A percentile compares a stretch with the other conserved stretches of the same genome.
Evolutionary conservation across 2,113 vertebrate species (phyloP).

Genomic region (Myrmecophaga tridactyla): DNA sequence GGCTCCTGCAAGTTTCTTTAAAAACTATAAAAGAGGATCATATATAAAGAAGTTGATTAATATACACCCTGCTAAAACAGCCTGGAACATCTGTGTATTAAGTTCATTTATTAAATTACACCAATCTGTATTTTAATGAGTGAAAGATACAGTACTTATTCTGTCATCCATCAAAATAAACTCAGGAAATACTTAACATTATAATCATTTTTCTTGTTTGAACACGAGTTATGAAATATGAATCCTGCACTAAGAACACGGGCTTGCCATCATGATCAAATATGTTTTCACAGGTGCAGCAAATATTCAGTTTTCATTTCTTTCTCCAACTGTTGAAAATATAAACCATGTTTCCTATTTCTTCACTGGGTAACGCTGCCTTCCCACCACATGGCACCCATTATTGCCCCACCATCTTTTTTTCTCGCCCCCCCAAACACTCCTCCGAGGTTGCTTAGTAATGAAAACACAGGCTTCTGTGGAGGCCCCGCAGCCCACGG

Average conservation of each 20-base stretch:
- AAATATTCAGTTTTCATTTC: conserved; percentile 90
- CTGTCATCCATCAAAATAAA: conserved; percentile 93
- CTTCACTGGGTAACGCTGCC: conserved; percentile 82
- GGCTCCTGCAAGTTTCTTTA: conserved; percentile 86
- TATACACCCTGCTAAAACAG: conserved; percentile 86
- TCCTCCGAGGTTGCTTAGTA: conserved; percentile 84
- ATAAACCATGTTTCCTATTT: conserved; percentile 87
- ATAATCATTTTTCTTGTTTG: conserved; percentile 91
- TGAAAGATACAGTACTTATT: conserved; percentile 89
- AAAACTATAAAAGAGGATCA: conserved; percentile 87
- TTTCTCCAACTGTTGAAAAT: conserved; percentile 88
- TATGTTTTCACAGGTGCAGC: conserved; percentile 94
- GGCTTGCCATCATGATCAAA: conserved; percentile 90
- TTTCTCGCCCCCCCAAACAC: conserved; percentile 59
- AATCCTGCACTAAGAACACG: conserved; percentile 87
- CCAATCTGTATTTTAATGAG: conserved; percentile 92
- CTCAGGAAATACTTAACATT: conserved; percentile 94
- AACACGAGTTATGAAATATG: conserved; percentile 89
- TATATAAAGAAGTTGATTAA: conserved; percentile 90
- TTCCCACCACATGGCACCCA: conserved; percentile 86
- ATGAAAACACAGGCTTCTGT: conserved; percentile 84
- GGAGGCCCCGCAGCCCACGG: background rate
- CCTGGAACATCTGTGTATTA: conserved; percentile 91
- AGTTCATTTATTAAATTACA: conserved; percentile 93
- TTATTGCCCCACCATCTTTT: conserved; percentile 83